A percentile compares a stretch with the other conserved stretches of the same genome.
Evolutionary conservation across 2,797 vertebrate species (phyloP).

Genomic region (Anolis apletophallus): DNA sequence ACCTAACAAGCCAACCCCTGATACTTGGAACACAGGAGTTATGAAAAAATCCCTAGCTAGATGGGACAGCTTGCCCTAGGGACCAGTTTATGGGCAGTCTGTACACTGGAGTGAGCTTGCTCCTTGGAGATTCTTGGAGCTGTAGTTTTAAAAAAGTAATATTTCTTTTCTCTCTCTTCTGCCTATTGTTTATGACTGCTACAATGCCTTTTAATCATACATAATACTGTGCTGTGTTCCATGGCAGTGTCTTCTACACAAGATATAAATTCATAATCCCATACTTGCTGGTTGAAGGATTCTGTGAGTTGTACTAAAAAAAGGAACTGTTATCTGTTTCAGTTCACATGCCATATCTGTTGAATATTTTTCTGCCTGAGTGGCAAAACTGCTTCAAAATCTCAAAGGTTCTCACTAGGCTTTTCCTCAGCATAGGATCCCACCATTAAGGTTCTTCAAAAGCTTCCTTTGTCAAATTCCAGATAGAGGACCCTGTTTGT

Average conservation of each 20-base stretch:
- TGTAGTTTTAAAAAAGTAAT: too few relatives aligned
- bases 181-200: too few relatives aligned
- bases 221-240: neutral
- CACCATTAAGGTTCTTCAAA: constrained; percentile 53
- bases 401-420: neutral
- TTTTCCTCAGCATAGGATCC: neutral
- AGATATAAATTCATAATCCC: neutral
- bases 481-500: constrained; percentile 45
- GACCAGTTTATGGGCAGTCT: too few relatives aligned
- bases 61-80: neutral
- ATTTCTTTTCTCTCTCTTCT: too few relatives aligned
- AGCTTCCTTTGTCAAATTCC: constrained; percentile 59
- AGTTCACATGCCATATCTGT: neutral
- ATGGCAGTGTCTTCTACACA: neutral
- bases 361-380: neutral
- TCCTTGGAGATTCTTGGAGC: too few relatives aligned
- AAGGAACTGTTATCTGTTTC: too few relatives aligned
- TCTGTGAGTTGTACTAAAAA: neutral
- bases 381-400: neutral
- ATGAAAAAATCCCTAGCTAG: neutral
- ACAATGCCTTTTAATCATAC: neutral
- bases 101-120: too few relatives aligned
- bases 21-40: neutral
- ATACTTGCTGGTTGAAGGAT: neutral
- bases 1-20: neutral